These are phyloP conservation scores for Pseudotriccus pelzelni DNA, from an alignment of 2,797 vertebrate genomes.

Conservation along the genomic window DNA sequence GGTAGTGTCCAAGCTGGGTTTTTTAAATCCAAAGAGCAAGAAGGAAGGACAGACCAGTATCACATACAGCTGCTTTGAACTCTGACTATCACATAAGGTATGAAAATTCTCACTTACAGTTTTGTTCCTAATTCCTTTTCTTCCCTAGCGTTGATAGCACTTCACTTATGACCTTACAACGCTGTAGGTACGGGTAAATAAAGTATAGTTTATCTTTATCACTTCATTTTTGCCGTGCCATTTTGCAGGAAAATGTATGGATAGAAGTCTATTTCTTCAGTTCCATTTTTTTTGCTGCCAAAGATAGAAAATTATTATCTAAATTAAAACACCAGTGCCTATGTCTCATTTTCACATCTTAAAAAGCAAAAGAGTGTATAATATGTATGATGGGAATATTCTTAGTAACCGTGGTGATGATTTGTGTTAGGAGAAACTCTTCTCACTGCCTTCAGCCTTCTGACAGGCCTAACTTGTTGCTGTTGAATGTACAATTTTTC, in stretches of 20 bases:
- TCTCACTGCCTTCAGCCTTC: neutral
- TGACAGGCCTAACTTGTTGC: neutral
- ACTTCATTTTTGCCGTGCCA: neutral
- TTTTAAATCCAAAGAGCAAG: neutral
- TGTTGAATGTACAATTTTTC: neutral
- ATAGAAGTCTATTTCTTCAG: neutral
- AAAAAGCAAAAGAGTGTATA: neutral
- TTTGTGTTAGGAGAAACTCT: neutral
- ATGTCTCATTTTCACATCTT: constrained; percentile 6
- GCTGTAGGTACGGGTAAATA: neutral
- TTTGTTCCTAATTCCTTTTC: neutral
- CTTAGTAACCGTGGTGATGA: constrained; percentile 30
- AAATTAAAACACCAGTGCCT: constrained; percentile 25
- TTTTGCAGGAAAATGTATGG: neutral
- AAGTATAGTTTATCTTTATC: neutral
- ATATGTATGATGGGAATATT: constrained; percentile 1
- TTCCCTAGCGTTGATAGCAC: neutral
- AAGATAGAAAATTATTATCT: constrained; percentile 11
- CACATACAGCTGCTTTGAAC: neutral
- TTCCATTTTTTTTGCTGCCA: constrained; percentile 10
- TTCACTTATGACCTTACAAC: neutral
- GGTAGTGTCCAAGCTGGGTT: neutral
- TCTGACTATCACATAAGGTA: neutral
- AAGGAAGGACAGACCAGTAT: neutral
- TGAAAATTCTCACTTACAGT: neutral